Evolutionary conservation across 2,797 vertebrate species (phyloP), one percentile per base, ranked within the genome.

Genomic region (Delichon dasypus): DNA sequence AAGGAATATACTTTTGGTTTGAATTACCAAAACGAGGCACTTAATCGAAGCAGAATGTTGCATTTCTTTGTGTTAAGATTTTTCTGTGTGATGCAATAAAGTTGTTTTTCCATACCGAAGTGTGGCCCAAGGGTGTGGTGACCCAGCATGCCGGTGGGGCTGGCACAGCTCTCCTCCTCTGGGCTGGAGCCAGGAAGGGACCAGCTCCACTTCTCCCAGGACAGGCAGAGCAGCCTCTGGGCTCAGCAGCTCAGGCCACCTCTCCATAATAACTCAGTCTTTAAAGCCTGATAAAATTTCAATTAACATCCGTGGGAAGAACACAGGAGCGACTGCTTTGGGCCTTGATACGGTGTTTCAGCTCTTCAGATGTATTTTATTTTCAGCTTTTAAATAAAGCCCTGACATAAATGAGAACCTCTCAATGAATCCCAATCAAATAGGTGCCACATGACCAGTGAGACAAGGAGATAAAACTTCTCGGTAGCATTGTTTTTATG

Each of bases 11-110:
- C 22, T 66, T 90, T 87, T 55, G 38, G 44, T 85, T 87, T 91
- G 38, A 66, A 50, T 93, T 78, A 75, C 13, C 10, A 44, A 85
- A 78, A 22, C 3, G 3, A 25, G 2, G 0, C 20, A 14, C 10
- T 34, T 84, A 78, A 88, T 93, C 45, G 54, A 82, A 66, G n/a
- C 80, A 75, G 55, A 80, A 88, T 64, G 74, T 62, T n/a, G 27
- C 11, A 60, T 77, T 76, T 78, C 32, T 84, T 67, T 7, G 4
- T 44, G 40, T 34, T 51, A 25, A 38, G 25, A 13, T 61, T 38
- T 83, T 68, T 61, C 60, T 51, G 51, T 19, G 34, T 68, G 50
- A 81, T 30, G 14, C 21, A 17, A 45, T 53, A 19, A 44, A 58
- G 25, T 32, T 78, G 47, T 65, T 83, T 79, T 72, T 54, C 66